Percentiles rank a stretch among this genome's conserved stretches.
phyloP scores from a whole-genome alignment of 2,797 vertebrate species.

The Mus spretus region DNA sequence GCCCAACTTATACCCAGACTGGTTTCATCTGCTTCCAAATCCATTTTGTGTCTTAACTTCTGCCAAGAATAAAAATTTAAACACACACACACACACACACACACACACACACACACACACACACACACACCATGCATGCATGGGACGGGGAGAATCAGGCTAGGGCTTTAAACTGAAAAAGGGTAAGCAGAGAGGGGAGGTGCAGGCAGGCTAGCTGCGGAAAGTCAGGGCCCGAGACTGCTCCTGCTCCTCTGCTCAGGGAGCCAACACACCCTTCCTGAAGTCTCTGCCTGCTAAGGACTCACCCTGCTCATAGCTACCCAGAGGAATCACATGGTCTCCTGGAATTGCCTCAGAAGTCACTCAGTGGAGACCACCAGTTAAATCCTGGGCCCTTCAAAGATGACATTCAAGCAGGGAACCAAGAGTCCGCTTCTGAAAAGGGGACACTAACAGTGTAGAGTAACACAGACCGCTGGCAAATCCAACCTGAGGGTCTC shows the following conservation, averaged over 20 bases:
- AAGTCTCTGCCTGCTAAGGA: not conserved
- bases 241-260: no score
- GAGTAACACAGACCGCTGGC: not conserved
- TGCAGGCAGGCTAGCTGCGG: not conserved
- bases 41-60: constrained; percentile 87
- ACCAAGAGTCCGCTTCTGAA: not conserved
- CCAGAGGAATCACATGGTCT: not conserved
- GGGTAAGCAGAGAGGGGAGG: not conserved
- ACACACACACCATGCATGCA: constrained; percentile 11
- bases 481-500: not conserved
- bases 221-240: not conserved
- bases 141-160: constrained; percentile 69
- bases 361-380: not conserved
- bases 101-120: no score
- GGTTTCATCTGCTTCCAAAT: constrained; percentile 90
- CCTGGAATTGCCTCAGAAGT: not conserved
- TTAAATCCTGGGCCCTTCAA: not conserved
- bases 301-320: not conserved
- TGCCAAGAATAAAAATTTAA: constrained; percentile 88
- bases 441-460: not conserved
- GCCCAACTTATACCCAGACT: constrained; percentile 86
- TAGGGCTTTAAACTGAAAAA: constrained; percentile 62
- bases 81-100: constrained; percentile 52
- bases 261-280: not conserved
- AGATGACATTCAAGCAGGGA: not conserved